Percentiles rank a stretch among this genome's conserved stretches.
Conservation (phyloP, 2,113 vertebrate genomes). For the Sylvietta virens region DNA sequence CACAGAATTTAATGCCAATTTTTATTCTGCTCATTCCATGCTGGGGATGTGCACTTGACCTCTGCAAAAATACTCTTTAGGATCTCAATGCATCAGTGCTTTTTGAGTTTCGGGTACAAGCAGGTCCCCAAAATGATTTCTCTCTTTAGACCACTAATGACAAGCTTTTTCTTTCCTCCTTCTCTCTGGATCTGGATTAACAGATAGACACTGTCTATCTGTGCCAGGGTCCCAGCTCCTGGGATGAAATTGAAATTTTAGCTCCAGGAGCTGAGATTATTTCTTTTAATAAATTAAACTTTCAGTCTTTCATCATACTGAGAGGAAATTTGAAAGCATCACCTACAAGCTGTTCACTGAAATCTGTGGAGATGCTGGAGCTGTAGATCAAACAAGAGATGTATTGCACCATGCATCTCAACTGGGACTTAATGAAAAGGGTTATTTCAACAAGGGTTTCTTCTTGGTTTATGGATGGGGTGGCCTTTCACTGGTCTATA, state of each 20-base stretch:
- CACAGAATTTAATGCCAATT: background rate
- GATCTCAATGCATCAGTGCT: background rate
- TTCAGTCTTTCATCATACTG: background rate
- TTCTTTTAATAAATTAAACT: background rate
- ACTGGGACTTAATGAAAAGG: fast-evolving
- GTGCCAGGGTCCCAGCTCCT: background rate
- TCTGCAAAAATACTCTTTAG: background rate
- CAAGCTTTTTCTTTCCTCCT: background rate
- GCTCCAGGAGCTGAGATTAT: background rate
- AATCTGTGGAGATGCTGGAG: background rate
- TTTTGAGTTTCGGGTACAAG: background rate
- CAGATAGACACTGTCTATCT: background rate
- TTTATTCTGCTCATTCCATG: background rate
- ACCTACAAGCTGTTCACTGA: background rate
- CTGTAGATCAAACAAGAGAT: background rate
- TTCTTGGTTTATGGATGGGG: background rate
- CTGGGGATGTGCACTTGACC: background rate
- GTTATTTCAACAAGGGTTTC: background rate
- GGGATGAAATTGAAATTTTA: background rate
- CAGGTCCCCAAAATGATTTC: background rate
- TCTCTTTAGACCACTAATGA: background rate
- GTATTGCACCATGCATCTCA: background rate
- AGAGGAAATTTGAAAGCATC: background rate
- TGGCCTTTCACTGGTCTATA: background rate
- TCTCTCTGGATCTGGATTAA: background rate